Percentiles rank a stretch among this genome's conserved stretches.
phyloP scores from a whole-genome alignment of 2,113 vertebrate species.

The Chinchilla lanigera region DNA sequence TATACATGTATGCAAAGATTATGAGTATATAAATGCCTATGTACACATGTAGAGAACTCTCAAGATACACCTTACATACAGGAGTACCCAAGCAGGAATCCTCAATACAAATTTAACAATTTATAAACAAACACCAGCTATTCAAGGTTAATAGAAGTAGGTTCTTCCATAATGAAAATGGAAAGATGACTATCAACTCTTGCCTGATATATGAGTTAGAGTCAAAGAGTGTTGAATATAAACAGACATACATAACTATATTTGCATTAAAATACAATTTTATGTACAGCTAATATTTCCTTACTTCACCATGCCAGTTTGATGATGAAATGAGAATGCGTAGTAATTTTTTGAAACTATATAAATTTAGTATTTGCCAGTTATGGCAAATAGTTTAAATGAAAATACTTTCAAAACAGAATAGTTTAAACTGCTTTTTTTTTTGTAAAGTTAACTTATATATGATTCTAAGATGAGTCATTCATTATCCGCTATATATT shows the following conservation, averaged over 20 bases:
- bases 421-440: neutral
- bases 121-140: neutral
- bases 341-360: slow-evolving; percentile 27
- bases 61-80: neutral
- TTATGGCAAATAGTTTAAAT: slow-evolving; percentile 9
- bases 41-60: neutral
- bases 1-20: neutral
- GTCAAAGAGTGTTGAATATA: neutral
- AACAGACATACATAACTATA: neutral
- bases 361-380: neutral
- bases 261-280: neutral
- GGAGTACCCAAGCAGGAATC: neutral
- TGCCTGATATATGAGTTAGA: neutral
- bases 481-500: neutral
- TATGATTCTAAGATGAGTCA: neutral
- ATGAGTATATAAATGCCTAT: neutral
- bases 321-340: neutral
- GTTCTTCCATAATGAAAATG: neutral
- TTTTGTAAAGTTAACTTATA: neutral
- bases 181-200: neutral
- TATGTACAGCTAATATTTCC: neutral
- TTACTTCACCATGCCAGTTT: neutral
- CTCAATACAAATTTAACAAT: neutral
- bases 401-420: slow-evolving; percentile 20
- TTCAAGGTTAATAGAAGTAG: neutral